phyloP scores from a whole-genome alignment of 2,797 vertebrate species.

The Petrocephalus schoutedeni region DNA sequence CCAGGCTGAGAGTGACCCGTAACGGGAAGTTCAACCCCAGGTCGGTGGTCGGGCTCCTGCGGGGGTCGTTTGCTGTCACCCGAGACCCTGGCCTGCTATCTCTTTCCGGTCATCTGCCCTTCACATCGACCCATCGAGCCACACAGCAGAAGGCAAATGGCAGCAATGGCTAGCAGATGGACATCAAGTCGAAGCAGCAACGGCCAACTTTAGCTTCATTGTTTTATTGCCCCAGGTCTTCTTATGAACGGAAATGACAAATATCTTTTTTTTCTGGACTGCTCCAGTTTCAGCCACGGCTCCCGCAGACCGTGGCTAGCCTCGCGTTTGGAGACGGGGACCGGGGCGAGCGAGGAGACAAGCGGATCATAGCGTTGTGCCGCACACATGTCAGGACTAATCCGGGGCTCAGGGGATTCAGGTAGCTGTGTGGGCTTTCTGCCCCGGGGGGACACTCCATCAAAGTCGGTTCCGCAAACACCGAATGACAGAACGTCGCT shows the following conservation, averaged over 20 bases:
- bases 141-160: neutral
- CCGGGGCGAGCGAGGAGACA: neutral
- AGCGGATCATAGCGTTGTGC: neutral
- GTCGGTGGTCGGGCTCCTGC: neutral
- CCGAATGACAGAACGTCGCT: slow-evolving; percentile 60
- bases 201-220: neutral
- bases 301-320: neutral
- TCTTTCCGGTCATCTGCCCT: slow-evolving; percentile 2
- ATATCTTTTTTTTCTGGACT: neutral
- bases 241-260: neutral
- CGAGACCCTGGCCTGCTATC: neutral
- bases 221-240: neutral
- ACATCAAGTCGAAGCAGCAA: neutral
- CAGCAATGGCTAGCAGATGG: neutral
- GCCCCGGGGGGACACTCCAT: slow-evolving; percentile 47
- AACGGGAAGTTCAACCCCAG: neutral
- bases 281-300: neutral
- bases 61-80: neutral
- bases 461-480: slow-evolving; percentile 51
- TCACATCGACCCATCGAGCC: neutral
- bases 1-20: neutral
- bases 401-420: neutral
- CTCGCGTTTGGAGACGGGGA: neutral
- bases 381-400: slow-evolving; percentile 8
- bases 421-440: slow-evolving; percentile 16